These are phyloP conservation scores for Alexandromys fortis DNA, from an alignment of 2,113 vertebrate genomes.

Conservation along the genomic window DNA sequence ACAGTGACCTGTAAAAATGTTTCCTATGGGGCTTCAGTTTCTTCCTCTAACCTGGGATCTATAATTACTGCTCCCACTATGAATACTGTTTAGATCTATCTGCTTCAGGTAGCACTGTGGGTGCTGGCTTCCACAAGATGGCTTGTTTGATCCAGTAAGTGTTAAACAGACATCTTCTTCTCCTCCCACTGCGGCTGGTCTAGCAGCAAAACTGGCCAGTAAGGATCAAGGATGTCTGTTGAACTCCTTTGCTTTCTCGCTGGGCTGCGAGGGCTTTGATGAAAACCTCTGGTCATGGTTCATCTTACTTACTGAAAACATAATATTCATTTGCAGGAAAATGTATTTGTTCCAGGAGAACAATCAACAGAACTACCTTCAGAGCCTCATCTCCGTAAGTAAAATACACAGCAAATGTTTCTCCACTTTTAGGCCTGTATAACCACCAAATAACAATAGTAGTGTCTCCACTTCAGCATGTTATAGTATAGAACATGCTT, in stretches of 20 bases:
- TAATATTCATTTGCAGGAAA: neutral
- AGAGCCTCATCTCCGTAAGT: neutral
- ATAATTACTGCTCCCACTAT: neutral
- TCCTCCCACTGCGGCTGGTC: accelerated
- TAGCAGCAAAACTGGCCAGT: neutral
- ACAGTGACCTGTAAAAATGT: neutral
- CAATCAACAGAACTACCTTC: neutral
- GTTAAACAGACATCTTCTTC: accelerated
- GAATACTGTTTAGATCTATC: neutral
- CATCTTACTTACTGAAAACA: neutral
- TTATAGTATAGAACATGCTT: neutral
- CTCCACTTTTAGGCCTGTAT: neutral
- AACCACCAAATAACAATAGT: neutral
- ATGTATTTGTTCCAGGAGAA: neutral
- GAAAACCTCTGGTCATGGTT: neutral
- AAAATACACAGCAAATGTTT: neutral
- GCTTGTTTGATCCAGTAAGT: neutral
- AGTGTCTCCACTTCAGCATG: too few species aligned
- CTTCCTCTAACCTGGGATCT: neutral
- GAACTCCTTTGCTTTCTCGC: neutral
- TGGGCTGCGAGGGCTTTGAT: neutral
- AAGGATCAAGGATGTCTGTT: neutral
- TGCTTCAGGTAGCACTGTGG: neutral
- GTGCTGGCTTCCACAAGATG: neutral
- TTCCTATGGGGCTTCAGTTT: neutral